Evolutionary conservation across 2,113 vertebrate species (phyloP).

Genomic region (Microtus ochrogaster): DNA sequence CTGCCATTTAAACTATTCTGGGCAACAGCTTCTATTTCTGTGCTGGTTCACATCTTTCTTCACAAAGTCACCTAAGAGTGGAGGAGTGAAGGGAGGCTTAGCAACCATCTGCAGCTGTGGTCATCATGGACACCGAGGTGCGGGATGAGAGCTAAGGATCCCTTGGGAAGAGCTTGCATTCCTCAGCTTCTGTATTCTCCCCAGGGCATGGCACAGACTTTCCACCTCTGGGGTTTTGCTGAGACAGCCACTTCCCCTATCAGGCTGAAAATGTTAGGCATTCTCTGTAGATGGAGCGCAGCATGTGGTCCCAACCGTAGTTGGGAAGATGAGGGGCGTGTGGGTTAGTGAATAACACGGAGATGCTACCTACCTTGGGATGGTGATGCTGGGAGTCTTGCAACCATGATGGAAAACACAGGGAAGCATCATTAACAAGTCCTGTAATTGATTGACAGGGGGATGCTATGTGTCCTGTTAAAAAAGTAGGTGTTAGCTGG

Average conservation of each 20-base stretch:
- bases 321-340: not conserved
- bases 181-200: not conserved
- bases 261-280: not conserved
- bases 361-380: not conserved
- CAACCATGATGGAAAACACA: not conserved
- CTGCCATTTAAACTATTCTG: not conserved
- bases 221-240: not conserved
- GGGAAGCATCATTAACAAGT: not conserved
- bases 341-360: not conserved
- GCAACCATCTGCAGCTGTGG: not conserved
- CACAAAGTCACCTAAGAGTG: not conserved
- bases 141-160: not conserved
- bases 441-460: not conserved
- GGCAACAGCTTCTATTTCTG: constrained; percentile 37
- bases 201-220: not conserved
- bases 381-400: not conserved
- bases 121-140: not conserved
- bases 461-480: not conserved
- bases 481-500: too few relatives aligned
- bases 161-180: not conserved
- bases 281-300: accelerated
- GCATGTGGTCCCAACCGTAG: not conserved
- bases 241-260: not conserved
- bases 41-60: not conserved
- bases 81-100: not conserved